Base-by-base conservation (phyloP, 2,888 invertebrate species). In the Cephalotes varians region DNA sequence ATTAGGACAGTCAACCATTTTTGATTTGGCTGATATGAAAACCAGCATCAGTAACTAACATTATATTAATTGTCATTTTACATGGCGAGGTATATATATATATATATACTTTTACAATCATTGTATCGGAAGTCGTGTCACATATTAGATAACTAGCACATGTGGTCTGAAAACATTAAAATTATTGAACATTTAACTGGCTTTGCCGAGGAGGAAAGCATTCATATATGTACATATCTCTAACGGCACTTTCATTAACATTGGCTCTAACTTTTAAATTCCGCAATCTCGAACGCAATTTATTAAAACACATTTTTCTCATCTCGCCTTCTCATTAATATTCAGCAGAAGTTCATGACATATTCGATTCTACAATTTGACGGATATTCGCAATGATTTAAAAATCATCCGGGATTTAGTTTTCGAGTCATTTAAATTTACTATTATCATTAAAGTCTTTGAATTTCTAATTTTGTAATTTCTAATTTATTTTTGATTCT, bases 1-100 rank as follows among this genome's bases (percentile, higher is more conserved):
- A 31, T 56, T 85, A 88, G 54, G 71, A 86, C 83, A 88, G 80
- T 86, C 86, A 85, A 88, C 37, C 82, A 58, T 71, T 49, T 81
- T 12, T n/a, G 81, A 83, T 51, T 83, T 80, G 44, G 69, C 76
- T 77, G 67, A 76, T 51, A 54, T 47, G 1, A 25, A 47, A 85
- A 85, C 83, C 87, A 69, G 56, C 31, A 21, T 15, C 15, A 60
- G 25, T 79, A 31, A 74, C 83, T 84, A 84, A 79, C 60, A 44
- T 81, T 87, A 82, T 73, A 81, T 79, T 82, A 82, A 69, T 82
- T 81, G 67, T 71, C 25, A 80, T n/a, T 58, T 62, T 54, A 18
- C 10, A 76, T 28, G 37, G n/a, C 51, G 28, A 64, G 49, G 34
- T 49, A 25, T 60, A n/a, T n/a, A n/a, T n/a, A n/a, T n/a, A n/a